Conservation (phyloP, 2,888 invertebrate species). For the Plusia festucae region DNA sequence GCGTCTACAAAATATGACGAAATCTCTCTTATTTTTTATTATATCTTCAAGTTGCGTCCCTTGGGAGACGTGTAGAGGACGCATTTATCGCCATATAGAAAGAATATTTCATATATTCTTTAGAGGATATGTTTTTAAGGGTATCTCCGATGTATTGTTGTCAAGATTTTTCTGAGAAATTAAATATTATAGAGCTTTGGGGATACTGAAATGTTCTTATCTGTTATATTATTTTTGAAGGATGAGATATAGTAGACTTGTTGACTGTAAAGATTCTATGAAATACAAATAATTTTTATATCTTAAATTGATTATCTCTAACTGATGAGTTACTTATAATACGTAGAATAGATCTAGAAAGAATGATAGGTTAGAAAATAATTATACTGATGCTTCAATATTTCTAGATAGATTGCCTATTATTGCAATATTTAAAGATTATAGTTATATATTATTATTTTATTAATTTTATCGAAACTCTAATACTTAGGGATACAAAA, state of each 20-base stretch:
- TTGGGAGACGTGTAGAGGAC: conserved; percentile 32
- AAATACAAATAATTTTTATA: not conserved
- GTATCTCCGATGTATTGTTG: not conserved
- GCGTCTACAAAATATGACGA: conserved; percentile 42
- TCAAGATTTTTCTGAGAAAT: not conserved
- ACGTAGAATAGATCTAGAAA: conserved; percentile 10
- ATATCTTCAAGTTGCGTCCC: conserved; percentile 46
- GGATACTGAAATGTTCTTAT: not conserved
- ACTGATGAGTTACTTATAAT: not conserved
- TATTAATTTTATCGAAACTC: no score
- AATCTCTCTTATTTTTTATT: conserved; percentile 47
- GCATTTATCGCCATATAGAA: conserved; percentile 34
- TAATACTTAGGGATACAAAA: no score
- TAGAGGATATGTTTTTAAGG: conserved; percentile 8
- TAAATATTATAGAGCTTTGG: not conserved
- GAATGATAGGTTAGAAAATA: conserved; percentile 3
- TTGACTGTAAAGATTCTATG: not conserved
- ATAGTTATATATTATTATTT: no score
- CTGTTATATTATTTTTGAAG: not conserved
- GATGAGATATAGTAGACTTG: not conserved
- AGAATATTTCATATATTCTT: conserved; percentile 45
- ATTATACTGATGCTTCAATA: conserved; percentile 19
- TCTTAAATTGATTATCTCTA: conserved; percentile 3
- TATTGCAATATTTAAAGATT: not conserved
- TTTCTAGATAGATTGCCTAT: conserved; percentile 17